Evolutionary conservation across 2,113 vertebrate genomes (phyloP).

Genomic region (Xiphophorus couchianus): DNA sequence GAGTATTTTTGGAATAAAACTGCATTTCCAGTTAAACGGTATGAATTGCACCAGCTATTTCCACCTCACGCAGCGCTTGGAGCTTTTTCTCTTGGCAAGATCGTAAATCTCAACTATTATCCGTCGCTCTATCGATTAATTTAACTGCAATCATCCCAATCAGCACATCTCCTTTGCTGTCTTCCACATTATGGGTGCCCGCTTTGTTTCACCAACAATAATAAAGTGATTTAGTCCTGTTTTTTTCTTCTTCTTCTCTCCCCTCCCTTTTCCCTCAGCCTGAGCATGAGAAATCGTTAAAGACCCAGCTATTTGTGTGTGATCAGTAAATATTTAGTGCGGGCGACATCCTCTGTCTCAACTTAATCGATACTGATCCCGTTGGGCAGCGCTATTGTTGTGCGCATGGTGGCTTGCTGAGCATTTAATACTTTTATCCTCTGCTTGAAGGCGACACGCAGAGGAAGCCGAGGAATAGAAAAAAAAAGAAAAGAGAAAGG

Average conservation of each 20-base stretch:
- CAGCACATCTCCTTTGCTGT: slow-evolving; percentile 89
- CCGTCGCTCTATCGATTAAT: slow-evolving; percentile 87
- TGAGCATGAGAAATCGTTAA: slow-evolving; percentile 90
- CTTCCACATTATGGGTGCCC: slow-evolving; percentile 80
- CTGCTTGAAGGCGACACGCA: slow-evolving; percentile 42
- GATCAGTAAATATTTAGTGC: slow-evolving; percentile 99
- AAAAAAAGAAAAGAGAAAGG: slow-evolving; percentile 11
- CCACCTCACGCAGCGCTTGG: slow-evolving; percentile 42
- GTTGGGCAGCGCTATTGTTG: slow-evolving; percentile 84
- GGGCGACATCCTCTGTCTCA: slow-evolving; percentile 89
- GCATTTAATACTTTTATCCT: slow-evolving; percentile 71
- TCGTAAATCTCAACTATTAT: slow-evolving; percentile 71
- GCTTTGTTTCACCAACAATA: slow-evolving; percentile 93
- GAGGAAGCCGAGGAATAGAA: slow-evolving; percentile 18
- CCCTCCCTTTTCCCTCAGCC: slow-evolving; percentile 69
- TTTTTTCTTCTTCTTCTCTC: background rate
- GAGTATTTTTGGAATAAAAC: background rate
- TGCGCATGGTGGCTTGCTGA: slow-evolving; percentile 79
- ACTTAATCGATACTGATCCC: slow-evolving; percentile 90
- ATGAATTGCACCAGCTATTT: slow-evolving; percentile 13
- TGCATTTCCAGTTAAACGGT: background rate
- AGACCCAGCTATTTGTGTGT: slow-evolving; percentile 91
- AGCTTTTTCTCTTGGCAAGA: slow-evolving; percentile 37
- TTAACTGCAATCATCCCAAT: slow-evolving; percentile 90
- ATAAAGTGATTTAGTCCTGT: slow-evolving; percentile 92